Evolutionary conservation across 2,797 vertebrate species (phyloP).

Genomic region (Mergus octosetaceus): DNA sequence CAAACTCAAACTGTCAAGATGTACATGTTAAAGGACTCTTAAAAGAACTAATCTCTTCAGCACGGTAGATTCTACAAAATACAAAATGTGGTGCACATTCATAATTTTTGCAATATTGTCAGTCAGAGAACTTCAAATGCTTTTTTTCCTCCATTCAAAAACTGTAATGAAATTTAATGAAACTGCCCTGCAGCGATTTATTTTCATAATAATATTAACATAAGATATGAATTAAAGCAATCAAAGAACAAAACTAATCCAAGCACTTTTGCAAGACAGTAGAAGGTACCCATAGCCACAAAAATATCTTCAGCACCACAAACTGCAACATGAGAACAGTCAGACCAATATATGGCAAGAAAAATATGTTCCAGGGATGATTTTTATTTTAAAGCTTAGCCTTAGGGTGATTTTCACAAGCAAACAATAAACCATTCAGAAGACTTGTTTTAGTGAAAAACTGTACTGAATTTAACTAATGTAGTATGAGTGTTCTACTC

Average conservation of each 20-base stretch:
- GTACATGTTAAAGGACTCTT: neutral
- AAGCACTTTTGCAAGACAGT: neutral
- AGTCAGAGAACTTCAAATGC: neutral
- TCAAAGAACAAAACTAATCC: neutral
- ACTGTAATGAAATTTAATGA: neutral
- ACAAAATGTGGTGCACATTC: neutral
- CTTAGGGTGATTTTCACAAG: neutral
- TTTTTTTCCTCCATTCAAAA: neutral
- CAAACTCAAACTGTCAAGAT: neutral
- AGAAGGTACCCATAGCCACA: neutral
- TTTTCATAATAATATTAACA: neutral
- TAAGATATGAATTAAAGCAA: neutral
- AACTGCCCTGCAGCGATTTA: neutral
- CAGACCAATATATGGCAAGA: neutral
- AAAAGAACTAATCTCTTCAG: neutral
- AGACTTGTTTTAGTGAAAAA: constrained; percentile 34
- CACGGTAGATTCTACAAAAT: neutral
- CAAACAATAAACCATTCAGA: neutral
- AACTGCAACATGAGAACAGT: neutral
- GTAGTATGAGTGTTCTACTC: neutral
- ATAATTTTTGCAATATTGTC: accelerated
- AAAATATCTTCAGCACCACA: neutral
- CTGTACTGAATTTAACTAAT: constrained; percentile 37
- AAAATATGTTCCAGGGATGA: neutral
- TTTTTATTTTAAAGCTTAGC: neutral